Conservation (phyloP, 2,888 invertebrate genomes). For the Gryllus longicercus region DNA sequence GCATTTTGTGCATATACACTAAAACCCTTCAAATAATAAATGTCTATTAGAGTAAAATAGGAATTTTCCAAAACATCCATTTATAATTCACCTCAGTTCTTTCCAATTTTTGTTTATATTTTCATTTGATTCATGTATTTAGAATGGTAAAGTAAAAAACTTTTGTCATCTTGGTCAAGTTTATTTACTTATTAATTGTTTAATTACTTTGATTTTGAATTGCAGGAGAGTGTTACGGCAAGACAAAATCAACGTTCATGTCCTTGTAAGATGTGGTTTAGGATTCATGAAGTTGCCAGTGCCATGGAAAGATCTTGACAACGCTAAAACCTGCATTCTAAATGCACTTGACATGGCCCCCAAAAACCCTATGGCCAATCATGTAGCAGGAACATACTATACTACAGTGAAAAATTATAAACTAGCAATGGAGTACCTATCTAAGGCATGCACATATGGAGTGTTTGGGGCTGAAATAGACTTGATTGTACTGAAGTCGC, state of each 20-base stretch:
- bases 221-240: conserved; percentile 24
- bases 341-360: conserved; percentile 29
- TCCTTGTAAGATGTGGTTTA: conserved; percentile 29
- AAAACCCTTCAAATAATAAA: too few relatives aligned
- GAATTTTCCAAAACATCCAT: too few relatives aligned
- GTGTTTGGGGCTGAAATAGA: conserved; percentile 23
- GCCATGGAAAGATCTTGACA: conserved; percentile 22
- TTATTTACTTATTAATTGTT: too few relatives aligned
- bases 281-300: conserved; percentile 29
- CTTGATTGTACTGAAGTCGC: neutral
- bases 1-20: too few relatives aligned
- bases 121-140: too few relatives aligned
- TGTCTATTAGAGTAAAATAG: too few relatives aligned
- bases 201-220: neutral
- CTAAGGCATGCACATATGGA: conserved; percentile 18
- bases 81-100: too few relatives aligned
- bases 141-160: too few relatives aligned
- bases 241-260: conserved; percentile 22
- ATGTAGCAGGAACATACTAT: conserved; percentile 23
- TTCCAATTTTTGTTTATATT: too few relatives aligned
- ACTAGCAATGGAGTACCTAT: neutral
- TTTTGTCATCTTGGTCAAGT: too few relatives aligned
- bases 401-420: neutral
- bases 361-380: conserved; percentile 31
- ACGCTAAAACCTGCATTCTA: conserved; percentile 27